Percentiles rank a stretch among this genome's conserved stretches.
These are phyloP conservation scores for Macaria notata DNA, from an alignment of 2,888 invertebrate genomes.

Conservation along the genomic window DNA sequence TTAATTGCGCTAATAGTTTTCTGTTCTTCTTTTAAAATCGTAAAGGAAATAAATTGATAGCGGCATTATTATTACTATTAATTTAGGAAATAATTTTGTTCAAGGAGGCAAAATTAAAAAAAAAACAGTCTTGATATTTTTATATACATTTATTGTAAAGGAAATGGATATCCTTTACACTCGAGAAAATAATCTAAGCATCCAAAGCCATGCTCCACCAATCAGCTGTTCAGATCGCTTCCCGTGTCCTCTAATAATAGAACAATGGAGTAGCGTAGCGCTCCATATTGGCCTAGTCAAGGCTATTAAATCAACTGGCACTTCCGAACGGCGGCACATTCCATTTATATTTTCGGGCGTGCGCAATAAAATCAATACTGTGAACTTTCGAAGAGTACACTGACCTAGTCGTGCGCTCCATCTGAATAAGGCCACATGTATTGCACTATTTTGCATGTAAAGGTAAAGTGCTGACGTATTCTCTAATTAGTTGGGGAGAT, in stretches of 20 bases:
- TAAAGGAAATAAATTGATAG: too few species aligned
- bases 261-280: conserved; percentile 1
- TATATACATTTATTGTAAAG: too few species aligned
- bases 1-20: too few species aligned
- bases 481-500: conserved; percentile 39
- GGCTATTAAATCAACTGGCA: conserved; percentile 52
- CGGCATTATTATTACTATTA: too few species aligned
- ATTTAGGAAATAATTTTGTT: too few species aligned
- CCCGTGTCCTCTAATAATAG: neutral
- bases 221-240: too few species aligned
- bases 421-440: conserved; percentile 64
- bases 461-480: conserved; percentile 40
- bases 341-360: conserved; percentile 79
- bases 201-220: too few species aligned
- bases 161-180: too few species aligned
- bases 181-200: too few species aligned
- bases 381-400: conserved; percentile 77
- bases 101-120: too few species aligned
- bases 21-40: too few species aligned
- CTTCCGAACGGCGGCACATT: conserved; percentile 50
- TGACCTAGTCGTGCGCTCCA: conserved; percentile 71
- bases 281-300: conserved; percentile 29
- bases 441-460: conserved; percentile 56
- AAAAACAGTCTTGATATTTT: too few species aligned
- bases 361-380: conserved; percentile 82